Conservation (phyloP, 2,888 invertebrate genomes). For the Heliconius ismenius region DNA sequence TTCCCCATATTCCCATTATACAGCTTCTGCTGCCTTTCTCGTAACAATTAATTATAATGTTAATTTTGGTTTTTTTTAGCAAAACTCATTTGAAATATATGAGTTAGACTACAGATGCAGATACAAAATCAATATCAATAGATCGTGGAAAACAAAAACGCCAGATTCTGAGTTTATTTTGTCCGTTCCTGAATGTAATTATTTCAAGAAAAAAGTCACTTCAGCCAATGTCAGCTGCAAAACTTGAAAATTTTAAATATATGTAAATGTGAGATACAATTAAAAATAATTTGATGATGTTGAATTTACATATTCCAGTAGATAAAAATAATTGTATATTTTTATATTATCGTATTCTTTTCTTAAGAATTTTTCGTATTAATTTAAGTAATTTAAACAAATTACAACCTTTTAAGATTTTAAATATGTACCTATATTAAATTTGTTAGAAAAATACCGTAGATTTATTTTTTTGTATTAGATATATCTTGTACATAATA, state of each 20-base stretch:
- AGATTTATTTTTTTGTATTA: not conserved
- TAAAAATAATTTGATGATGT: constrained; percentile 22
- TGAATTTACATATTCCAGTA: constrained; percentile 13
- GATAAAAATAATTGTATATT: constrained; percentile 17
- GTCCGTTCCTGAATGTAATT: constrained; percentile 78
- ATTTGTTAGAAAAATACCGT: not conserved
- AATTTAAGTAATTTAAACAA: not conserved
- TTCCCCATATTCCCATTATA: no score
- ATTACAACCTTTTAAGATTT: not conserved
- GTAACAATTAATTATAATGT: not conserved
- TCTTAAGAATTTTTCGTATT: not conserved
- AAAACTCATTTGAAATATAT: constrained; percentile 79
- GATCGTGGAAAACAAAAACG: constrained; percentile 57
- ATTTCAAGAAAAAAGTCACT: constrained; percentile 69
- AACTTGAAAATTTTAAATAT: constrained; percentile 43
- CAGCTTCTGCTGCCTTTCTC: not conserved
- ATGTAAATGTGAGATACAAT: not conserved
- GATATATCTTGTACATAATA: not conserved
- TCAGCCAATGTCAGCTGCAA: constrained; percentile 57
- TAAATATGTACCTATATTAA: not conserved
- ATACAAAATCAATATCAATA: constrained; percentile 80
- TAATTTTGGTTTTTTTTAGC: constrained; percentile 62
- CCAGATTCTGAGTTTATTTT: constrained; percentile 77
- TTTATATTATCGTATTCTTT: constrained; percentile 7
- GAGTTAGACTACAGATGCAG: constrained; percentile 82